These are phyloP conservation scores for Ifrita kowaldi DNA, from an alignment of 2,113 vertebrate genomes.

Conservation along the genomic window DNA sequence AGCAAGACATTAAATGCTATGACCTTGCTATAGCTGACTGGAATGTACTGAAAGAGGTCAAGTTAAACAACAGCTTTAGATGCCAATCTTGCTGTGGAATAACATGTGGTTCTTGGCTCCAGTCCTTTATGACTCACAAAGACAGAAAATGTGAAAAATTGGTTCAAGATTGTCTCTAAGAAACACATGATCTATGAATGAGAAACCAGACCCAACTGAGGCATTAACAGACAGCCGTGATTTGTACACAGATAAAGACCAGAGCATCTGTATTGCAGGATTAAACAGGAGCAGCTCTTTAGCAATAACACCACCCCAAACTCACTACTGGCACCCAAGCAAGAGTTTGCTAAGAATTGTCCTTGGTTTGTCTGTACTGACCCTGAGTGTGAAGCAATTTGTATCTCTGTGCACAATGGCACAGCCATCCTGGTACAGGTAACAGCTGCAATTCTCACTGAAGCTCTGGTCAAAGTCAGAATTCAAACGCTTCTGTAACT, in stretches of 20 bases:
- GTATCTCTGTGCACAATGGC: conserved; percentile 61
- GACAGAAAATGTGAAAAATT: background rate
- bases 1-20: background rate
- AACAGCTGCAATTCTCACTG: conserved; percentile 67
- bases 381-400: conserved; percentile 65
- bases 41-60: background rate
- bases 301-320: background rate
- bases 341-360: background rate
- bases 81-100: background rate
- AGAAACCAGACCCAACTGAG: background rate
- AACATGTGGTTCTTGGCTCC: background rate
- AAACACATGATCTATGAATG: background rate
- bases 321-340: background rate
- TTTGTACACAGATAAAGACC: background rate
- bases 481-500: conserved; percentile 70
- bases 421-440: conserved; percentile 76
- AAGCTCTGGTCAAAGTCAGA: conserved; percentile 61
- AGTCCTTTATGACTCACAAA: background rate
- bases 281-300: background rate
- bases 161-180: background rate
- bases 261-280: background rate
- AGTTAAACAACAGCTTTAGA: background rate
- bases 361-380: conserved; percentile 34
- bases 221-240: background rate
- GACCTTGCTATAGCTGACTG: background rate